phyloP scores from a whole-genome alignment of 1,140 invertebrate genomes.

The Bombus difficillimus region DNA sequence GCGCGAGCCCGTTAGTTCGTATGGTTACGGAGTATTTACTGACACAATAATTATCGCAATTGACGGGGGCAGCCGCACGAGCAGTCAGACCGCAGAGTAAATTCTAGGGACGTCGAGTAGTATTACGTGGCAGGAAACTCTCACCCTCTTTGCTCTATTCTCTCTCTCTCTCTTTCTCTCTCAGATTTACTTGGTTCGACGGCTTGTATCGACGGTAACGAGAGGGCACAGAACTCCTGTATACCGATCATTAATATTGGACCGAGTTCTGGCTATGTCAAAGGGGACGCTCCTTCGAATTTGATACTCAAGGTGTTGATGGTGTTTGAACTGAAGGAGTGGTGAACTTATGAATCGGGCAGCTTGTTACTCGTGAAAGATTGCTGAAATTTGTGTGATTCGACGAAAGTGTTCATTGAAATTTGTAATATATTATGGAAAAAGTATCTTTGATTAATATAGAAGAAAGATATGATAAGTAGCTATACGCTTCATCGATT shows the following conservation, averaged over 20 bases:
- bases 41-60: constrained; percentile 80
- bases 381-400: background rate
- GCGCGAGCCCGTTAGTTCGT: constrained; percentile 59
- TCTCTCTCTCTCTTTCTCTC: background rate
- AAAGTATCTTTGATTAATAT: no score
- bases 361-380: background rate
- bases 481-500: no score
- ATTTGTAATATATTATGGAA: no score
- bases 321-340: background rate
- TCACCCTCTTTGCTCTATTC: constrained; percentile 1
- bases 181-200: background rate
- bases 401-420: background rate
- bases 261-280: background rate
- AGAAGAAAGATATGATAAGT: no score
- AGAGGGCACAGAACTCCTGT: background rate
- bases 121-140: constrained; percentile 58
- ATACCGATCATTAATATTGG: constrained; percentile 17
- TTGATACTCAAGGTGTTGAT: background rate
- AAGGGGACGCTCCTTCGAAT: background rate
- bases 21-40: constrained; percentile 75
- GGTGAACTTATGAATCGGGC: background rate
- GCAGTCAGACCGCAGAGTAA: constrained; percentile 79
- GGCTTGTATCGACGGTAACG: background rate
- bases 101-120: constrained; percentile 75
- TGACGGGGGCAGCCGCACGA: constrained; percentile 74